Evolutionary conservation across 2,113 vertebrate genomes (phyloP), one percentile per base, ranked within the genome.

Genomic region (Edolisoma coerulescens): DNA sequence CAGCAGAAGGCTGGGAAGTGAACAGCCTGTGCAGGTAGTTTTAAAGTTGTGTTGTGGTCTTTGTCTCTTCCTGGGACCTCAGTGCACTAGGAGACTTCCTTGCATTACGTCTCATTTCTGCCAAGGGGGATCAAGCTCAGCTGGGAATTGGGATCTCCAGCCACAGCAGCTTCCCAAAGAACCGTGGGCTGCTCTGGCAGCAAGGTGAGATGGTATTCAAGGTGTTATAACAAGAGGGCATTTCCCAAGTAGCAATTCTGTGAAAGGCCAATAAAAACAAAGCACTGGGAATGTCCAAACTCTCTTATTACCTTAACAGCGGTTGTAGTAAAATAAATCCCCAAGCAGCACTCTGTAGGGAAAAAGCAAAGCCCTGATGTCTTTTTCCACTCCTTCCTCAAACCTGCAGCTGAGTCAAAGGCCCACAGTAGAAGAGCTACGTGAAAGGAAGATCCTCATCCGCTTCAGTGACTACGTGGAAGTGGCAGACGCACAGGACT

Each of bases 381-480:
- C 42, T 75, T 81, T 93, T 87, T 71, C 50, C 20, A 3, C 54
- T 69, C 54, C 27, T 78, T 45, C 47, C 37, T 80, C 65, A 64
- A 75, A 73, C 54, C 60, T 82, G 24, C 97, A 99, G 99, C 98
- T 99, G 88, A 99, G 99, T 96, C 99, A 99, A 92, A 99, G 99
- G 97, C 99, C 99, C 82, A 99, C 99, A 0, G 99, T 99, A 82
- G 99, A 99, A 97, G 99, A 99, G 91, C 98, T 99, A 54, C 98
- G 99, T 61, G 99, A 99, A 94, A 98, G 99, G 90, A 99, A 99
- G 97, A 99, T 99, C 96, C 99, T 99, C 61, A 99, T 99, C 97
- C 99, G 98, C 85, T 99, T 99, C 98, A 99, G 99, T 8, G 99
- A 99, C 98, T 99, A 99, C 3, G 99, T 99, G 96, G 99, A 99